Percentiles rank a stretch among this genome's conserved stretches.
Conservation (phyloP, 2,113 vertebrate species). For the Macrotus californicus region DNA sequence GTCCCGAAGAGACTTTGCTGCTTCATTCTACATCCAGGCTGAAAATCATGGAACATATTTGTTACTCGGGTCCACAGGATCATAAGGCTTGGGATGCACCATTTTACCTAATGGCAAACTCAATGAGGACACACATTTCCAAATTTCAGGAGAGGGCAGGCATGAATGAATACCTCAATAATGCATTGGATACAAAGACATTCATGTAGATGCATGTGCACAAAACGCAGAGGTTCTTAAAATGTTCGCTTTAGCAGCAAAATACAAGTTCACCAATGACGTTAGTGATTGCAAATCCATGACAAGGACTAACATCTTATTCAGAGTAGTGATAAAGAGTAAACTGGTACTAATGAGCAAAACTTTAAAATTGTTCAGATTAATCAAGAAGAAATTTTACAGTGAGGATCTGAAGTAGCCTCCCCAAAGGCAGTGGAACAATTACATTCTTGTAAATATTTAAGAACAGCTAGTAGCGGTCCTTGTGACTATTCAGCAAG, state of each 20-base stretch:
- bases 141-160: not conserved
- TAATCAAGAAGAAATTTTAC: conserved; percentile 13
- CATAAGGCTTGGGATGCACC: not conserved
- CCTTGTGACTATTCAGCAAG: not conserved
- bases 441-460: conserved; percentile 2
- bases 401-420: not conserved
- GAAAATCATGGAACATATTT: not conserved
- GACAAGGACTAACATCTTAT: not conserved
- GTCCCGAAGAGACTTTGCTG: not conserved
- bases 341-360: not conserved
- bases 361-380: conserved; percentile 22
- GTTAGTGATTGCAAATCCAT: not conserved
- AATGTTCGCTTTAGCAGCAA: not conserved
- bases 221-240: not conserved
- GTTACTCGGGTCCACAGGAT: not conserved
- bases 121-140: not conserved
- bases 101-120: not conserved
- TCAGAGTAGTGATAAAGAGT: not conserved
- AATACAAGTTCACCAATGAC: not conserved
- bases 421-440: not conserved
- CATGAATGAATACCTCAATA: not conserved
- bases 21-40: not conserved
- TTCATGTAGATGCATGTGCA: not conserved
- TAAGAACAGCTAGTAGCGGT: not conserved
- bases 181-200: not conserved